A percentile compares a stretch with the other conserved stretches of the same genome.
Conservation (phyloP, 35 echinoderm and acorn worm genomes). For the Ophiothrix spiculata region DNA sequence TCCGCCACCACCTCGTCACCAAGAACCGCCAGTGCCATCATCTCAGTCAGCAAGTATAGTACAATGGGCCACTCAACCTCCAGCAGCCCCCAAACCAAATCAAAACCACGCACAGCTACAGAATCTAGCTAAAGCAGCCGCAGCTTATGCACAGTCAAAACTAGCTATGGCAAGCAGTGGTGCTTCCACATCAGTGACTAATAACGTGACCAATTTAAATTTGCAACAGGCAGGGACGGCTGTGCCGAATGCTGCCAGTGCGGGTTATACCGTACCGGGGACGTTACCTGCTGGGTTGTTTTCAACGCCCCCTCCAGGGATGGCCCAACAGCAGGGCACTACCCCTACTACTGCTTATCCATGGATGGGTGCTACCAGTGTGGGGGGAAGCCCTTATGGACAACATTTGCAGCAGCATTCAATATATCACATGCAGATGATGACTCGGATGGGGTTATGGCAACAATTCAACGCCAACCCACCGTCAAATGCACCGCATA, state of each 20-base stretch:
- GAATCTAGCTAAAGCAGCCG: background rate
- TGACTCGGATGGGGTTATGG: conserved; percentile 55
- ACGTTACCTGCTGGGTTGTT: background rate
- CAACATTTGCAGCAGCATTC: conserved; percentile 4
- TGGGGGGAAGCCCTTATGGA: background rate
- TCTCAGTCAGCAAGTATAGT: background rate
- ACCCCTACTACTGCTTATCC: background rate
- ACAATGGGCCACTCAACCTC: background rate
- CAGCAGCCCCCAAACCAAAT: background rate
- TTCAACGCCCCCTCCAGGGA: background rate
- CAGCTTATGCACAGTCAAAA: background rate
- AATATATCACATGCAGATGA: conserved; percentile 47
- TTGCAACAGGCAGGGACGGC: background rate
- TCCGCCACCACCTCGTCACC: background rate
- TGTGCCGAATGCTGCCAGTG: background rate
- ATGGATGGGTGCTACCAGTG: background rate
- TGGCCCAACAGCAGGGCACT: background rate
- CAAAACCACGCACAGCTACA: background rate
- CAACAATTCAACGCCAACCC: conserved; percentile 27
- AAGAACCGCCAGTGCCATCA: background rate
- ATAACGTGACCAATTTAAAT: background rate
- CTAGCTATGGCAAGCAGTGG: background rate
- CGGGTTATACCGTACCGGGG: background rate
- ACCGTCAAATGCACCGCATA: conserved; percentile 10
- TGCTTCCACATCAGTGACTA: background rate